phyloP scores from a whole-genome alignment of 1,140 invertebrate species.

The Steinernema khuongi region DNA sequence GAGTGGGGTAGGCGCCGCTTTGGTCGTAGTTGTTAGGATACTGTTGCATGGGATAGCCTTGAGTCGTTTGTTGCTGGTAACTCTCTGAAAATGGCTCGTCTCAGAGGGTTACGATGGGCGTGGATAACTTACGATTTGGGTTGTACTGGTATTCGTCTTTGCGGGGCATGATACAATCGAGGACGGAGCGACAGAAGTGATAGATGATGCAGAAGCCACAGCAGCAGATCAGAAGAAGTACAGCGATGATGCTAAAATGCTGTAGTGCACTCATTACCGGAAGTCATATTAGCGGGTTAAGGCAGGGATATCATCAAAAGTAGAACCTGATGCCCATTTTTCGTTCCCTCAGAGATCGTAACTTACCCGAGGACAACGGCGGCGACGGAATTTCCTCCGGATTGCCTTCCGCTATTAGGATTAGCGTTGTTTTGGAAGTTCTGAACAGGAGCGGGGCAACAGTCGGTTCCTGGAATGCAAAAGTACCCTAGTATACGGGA shows the following conservation, averaged over 20 bases:
- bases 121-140: neutral
- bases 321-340: too few relatives aligned
- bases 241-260: slow-evolving; percentile 1
- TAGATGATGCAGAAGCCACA: slow-evolving; percentile 3
- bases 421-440: neutral
- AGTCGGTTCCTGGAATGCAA: neutral
- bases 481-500: neutral
- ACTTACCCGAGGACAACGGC: neutral
- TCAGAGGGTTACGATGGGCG: neutral
- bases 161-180: neutral
- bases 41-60: slow-evolving; percentile 4
- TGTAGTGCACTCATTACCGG: neutral
- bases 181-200: slow-evolving; percentile 2
- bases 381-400: neutral
- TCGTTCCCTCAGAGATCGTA: neutral
- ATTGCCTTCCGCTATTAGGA: neutral
- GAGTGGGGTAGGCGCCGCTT: neutral
- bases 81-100: neutral
- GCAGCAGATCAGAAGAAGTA: neutral
- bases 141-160: slow-evolving; percentile 7
- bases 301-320: too few relatives aligned
- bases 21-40: neutral
- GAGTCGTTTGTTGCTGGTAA: neutral
- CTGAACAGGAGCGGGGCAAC: neutral
- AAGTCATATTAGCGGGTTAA: too few relatives aligned